A percentile compares a stretch with the other conserved stretches of the same genome.
Evolutionary conservation across 2,888 invertebrate species (phyloP).

Genomic region (Timandra comae): DNA sequence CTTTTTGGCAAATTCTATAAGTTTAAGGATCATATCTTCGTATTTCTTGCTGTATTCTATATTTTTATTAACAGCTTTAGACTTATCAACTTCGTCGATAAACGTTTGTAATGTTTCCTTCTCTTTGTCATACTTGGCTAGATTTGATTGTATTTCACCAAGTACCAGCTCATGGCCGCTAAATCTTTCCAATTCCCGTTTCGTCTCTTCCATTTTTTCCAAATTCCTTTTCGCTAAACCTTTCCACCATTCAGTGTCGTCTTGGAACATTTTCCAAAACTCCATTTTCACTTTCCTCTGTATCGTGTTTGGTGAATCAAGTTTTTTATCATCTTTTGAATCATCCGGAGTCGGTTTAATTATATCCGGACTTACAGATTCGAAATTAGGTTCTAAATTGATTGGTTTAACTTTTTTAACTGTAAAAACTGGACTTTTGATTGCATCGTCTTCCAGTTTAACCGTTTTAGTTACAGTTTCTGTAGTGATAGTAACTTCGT

Average conservation of each 20-base stretch:
- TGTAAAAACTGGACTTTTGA: slow-evolving; percentile 58
- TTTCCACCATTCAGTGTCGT: slow-evolving; percentile 71
- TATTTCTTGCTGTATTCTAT: slow-evolving; percentile 65
- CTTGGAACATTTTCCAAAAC: slow-evolving; percentile 66
- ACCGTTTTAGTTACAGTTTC: slow-evolving; percentile 19
- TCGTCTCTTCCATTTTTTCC: slow-evolving; percentile 66
- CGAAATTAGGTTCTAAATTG: slow-evolving; percentile 33
- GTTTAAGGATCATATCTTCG: slow-evolving; percentile 63
- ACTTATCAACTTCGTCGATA: slow-evolving; percentile 63
- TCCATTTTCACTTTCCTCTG: slow-evolving; percentile 43
- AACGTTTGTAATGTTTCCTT: slow-evolving; percentile 56
- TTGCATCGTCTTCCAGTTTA: slow-evolving; percentile 32
- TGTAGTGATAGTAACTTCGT: slow-evolving; percentile 31
- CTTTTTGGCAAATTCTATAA: slow-evolving; percentile 67
- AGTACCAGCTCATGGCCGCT: slow-evolving; percentile 64
- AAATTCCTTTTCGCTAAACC: slow-evolving; percentile 64
- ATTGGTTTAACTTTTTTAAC: slow-evolving; percentile 58
- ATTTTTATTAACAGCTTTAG: slow-evolving; percentile 54
- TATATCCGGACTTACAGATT: slow-evolving; percentile 19
- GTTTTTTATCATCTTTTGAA: slow-evolving; percentile 35
- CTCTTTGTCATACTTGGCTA: slow-evolving; percentile 52
- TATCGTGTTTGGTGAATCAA: slow-evolving; percentile 29
- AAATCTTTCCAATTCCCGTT: slow-evolving; percentile 60
- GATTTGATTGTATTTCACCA: slow-evolving; percentile 54
- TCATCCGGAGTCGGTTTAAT: slow-evolving; percentile 36